Percentiles rank a stretch among this genome's conserved stretches.
Conservation (phyloP, 2,113 vertebrate species). For the Phyllostomus hastatus region DNA sequence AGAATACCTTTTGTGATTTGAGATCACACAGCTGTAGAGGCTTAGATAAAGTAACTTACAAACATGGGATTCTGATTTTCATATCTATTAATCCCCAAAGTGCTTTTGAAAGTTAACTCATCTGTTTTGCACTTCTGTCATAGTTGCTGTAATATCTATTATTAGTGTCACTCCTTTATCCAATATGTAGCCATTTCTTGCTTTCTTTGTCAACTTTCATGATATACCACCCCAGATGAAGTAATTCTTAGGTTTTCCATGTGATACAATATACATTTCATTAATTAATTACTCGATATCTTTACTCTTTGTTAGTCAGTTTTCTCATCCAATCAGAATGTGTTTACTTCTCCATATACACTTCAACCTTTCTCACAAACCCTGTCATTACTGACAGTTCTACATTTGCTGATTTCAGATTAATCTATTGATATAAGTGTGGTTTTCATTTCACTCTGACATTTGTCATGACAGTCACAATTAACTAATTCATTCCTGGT, state of each 20-base stretch:
- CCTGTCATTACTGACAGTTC: neutral
- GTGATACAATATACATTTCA: neutral
- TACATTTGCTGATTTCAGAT: neutral
- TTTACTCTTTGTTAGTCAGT: neutral
- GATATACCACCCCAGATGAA: rapidly evolving
- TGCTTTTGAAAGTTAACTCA: neutral
- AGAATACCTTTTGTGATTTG: neutral
- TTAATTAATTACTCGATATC: neutral
- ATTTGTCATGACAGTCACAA: neutral
- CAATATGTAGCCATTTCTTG: neutral
- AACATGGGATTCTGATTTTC: neutral
- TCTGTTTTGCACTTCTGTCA: neutral
- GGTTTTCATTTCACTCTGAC: neutral
- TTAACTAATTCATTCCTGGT: neutral
- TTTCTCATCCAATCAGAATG: neutral
- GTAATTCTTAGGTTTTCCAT: neutral
- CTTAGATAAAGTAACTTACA: neutral
- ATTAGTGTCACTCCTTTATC: neutral
- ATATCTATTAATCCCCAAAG: neutral
- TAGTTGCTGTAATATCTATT: neutral
- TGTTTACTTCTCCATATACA: neutral
- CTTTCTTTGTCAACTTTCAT: neutral
- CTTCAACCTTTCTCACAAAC: neutral
- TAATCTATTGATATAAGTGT: neutral
- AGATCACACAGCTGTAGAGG: neutral